Evolutionary conservation across 2,888 invertebrate genomes (phyloP).

Genomic region (Hybos culiciformis): DNA sequence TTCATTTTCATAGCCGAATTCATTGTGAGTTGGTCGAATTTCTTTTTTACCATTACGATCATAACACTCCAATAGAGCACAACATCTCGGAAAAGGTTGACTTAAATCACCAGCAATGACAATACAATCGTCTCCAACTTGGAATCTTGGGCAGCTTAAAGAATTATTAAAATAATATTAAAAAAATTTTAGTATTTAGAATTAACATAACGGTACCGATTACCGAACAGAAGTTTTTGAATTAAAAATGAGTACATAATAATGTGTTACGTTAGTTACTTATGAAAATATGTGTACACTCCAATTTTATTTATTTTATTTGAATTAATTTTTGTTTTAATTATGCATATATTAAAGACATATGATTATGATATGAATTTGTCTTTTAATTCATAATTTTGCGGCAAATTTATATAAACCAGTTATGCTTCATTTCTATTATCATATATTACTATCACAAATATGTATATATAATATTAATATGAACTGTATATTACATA

Average conservation of each 20-base stretch:
- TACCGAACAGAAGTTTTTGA: no score
- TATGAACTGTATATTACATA: no score
- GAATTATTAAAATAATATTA: neutral
- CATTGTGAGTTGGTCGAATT: neutral
- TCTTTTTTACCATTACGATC: neutral
- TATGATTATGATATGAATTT: neutral
- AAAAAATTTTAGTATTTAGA: neutral
- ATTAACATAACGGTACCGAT: neutral
- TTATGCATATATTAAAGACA: neutral
- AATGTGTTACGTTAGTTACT: no score
- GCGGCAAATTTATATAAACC: neutral
- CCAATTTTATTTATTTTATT: neutral
- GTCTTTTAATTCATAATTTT: neutral
- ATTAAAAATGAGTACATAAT: no score
- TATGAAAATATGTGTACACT: neutral
- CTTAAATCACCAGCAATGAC: conserved; percentile 6
- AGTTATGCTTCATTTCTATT: neutral
- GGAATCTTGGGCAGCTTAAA: conserved; percentile 7
- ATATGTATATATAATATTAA: neutral
- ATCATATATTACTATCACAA: neutral
- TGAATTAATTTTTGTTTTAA: conserved; percentile 5
- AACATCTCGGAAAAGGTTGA: conserved; percentile 18
- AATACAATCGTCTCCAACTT: conserved; percentile 3
- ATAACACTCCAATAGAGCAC: conserved; percentile 26
- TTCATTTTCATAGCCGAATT: neutral